Conservation (phyloP, 2,888 invertebrate genomes). For the Rhorus exstirpatorius region DNA sequence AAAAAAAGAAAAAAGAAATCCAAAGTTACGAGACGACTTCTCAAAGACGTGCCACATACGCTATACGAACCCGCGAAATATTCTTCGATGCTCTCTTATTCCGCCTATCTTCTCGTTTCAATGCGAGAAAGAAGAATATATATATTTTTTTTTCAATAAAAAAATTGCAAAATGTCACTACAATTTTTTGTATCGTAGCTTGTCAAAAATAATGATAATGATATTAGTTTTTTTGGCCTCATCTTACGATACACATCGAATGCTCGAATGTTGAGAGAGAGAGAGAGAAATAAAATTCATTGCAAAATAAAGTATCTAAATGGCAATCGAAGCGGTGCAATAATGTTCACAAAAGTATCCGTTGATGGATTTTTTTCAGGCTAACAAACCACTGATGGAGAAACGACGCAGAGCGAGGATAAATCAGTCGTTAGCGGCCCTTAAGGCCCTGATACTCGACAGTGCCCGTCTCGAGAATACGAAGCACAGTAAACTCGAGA, state of each 20-base stretch:
- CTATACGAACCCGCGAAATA: constrained; percentile 33
- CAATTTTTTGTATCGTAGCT: too few species aligned
- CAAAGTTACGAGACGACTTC: constrained; percentile 53
- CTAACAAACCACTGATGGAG: constrained; percentile 93
- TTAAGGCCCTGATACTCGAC: constrained; percentile 91
- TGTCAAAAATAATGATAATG: too few species aligned
- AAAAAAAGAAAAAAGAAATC: constrained; percentile 53
- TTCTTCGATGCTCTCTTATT: constrained; percentile 39
- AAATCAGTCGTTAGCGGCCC: constrained; percentile 91
- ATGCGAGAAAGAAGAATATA: too few species aligned
- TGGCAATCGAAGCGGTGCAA: constrained; percentile 29
- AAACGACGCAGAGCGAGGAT: constrained; percentile 91
- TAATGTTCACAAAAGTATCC: constrained; percentile 53
- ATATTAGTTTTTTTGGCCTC: too few species aligned
- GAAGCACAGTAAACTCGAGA: constrained; percentile 94
- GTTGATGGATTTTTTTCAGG: constrained; percentile 85
- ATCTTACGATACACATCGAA: too few species aligned
- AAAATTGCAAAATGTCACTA: too few species aligned
- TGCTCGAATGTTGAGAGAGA: too few species aligned
- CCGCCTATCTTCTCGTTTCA: constrained; percentile 35
- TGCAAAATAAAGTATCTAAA: neutral
- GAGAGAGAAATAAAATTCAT: too few species aligned
- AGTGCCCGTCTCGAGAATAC: constrained; percentile 90
- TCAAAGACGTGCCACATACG: constrained; percentile 61
- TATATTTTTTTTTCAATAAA: too few species aligned